phyloP scores from a whole-genome alignment of 1,140 invertebrate genomes.

The Apocrypta bakeri region DNA sequence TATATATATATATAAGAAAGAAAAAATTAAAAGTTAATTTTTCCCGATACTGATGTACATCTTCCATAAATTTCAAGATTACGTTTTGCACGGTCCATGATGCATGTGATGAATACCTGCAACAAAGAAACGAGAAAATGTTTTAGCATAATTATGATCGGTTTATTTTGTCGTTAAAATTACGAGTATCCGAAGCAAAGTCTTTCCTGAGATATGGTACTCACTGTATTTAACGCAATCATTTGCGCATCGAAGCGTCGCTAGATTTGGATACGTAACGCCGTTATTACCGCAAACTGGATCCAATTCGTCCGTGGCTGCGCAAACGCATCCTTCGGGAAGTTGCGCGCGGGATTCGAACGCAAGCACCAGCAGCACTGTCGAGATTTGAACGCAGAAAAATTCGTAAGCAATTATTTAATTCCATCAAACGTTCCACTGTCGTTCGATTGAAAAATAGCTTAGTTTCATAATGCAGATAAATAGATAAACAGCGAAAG shows the following conservation, averaged over 20 bases:
- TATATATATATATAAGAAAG: background rate
- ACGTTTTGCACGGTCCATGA: slow-evolving; percentile 45
- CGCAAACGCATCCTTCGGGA: slow-evolving; percentile 19
- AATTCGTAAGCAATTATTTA: no score
- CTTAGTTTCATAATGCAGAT: no score
- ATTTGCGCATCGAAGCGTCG: slow-evolving; percentile 10
- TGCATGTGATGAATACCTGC: slow-evolving; percentile 45
- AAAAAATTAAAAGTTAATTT: background rate
- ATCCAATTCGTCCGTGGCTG: background rate
- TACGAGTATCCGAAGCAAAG: background rate
- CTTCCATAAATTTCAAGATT: background rate
- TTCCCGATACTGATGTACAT: background rate
- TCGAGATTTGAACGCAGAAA: no score
- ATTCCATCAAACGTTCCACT: no score
- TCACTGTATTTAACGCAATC: slow-evolving; percentile 43
- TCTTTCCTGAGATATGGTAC: background rate
- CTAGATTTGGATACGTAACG: slow-evolving; percentile 39
- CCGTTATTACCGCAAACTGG: slow-evolving; percentile 49
- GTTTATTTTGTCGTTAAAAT: no score
- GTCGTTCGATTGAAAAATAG: no score
- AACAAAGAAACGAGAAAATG: slow-evolving; percentile 11
- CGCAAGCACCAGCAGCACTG: background rate
- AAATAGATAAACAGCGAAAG: no score
- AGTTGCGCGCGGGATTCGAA: background rate
- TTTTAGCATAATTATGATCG: no score